A percentile compares a stretch with the other conserved stretches of the same genome.
phyloP scores from a whole-genome alignment of 2,797 vertebrate genomes.

The Peromyscus eremicus region DNA sequence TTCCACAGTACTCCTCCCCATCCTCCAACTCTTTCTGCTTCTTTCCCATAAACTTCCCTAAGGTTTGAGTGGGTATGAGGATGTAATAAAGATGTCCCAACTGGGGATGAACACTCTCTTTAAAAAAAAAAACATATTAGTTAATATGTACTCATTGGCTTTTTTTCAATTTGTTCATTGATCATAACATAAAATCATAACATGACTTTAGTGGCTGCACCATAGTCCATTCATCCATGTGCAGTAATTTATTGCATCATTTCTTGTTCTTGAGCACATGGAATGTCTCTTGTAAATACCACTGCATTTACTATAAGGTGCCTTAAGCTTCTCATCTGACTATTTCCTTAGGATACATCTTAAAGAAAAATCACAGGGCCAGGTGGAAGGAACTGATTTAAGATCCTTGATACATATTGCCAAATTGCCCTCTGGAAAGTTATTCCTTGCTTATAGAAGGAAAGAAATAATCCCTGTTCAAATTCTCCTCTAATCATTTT shows the following conservation, averaged over 20 bases:
- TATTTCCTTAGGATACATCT: constrained; percentile 51
- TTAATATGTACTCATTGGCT: not conserved
- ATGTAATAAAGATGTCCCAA: not conserved
- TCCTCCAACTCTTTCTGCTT: not conserved
- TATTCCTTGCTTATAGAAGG: constrained; percentile 57
- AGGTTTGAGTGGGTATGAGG: not conserved
- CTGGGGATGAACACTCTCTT: not conserved
- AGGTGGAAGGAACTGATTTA: constrained; percentile 52
- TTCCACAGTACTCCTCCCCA: not conserved
- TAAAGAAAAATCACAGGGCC: constrained; percentile 25
- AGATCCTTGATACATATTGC: constrained; percentile 22
- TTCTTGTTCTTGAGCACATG: not conserved
- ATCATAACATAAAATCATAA: not conserved
- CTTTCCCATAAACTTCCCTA: not conserved
- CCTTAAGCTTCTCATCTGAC: constrained; percentile 46
- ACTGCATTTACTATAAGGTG: not conserved
- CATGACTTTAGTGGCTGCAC: not conserved
- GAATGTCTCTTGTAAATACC: not conserved
- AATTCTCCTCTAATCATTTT: constrained; percentile 55
- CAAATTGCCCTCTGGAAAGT: constrained; percentile 58
- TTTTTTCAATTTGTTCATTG: constrained; percentile 1
- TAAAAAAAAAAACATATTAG: not conserved
- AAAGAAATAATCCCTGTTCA: constrained; percentile 57
- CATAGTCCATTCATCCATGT: not conserved
- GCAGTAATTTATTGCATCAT: not conserved